Conservation (phyloP, 2,797 vertebrate genomes). For the Pygocentrus nattereri region DNA sequence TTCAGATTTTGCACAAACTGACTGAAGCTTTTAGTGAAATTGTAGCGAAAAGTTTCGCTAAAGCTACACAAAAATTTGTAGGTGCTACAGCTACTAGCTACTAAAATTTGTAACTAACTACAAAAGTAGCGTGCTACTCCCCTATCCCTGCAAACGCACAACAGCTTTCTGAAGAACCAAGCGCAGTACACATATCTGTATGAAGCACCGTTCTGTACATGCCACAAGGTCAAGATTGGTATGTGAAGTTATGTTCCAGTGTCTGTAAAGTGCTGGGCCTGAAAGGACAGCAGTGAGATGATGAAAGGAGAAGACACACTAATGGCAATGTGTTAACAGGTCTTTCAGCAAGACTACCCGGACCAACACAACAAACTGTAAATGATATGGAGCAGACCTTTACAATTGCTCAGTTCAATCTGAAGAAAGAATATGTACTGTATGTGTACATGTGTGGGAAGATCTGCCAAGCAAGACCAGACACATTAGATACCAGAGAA, state of each 20-base stretch:
- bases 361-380: slow-evolving; percentile 60
- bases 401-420: slow-evolving; percentile 59
- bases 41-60: too few species aligned
- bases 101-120: too few species aligned
- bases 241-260: slow-evolving; percentile 29
- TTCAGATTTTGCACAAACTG: too few species aligned
- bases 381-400: neutral
- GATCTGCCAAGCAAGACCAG: slow-evolving; percentile 45
- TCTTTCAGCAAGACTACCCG: slow-evolving; percentile 58
- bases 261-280: slow-evolving; percentile 19
- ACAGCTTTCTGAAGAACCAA: neutral
- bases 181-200: neutral
- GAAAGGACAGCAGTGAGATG: slow-evolving; percentile 34
- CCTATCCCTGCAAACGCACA: too few species aligned
- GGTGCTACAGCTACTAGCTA: too few species aligned
- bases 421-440: slow-evolving; percentile 27
- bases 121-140: too few species aligned
- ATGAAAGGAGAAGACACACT: slow-evolving; percentile 47
- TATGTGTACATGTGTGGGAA: slow-evolving; percentile 10
- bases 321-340: slow-evolving; percentile 62
- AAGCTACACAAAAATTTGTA: too few species aligned
- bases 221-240: slow-evolving; percentile 50
- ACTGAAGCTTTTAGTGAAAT: too few species aligned
- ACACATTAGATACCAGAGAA: slow-evolving; percentile 20
- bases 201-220: slow-evolving; percentile 50